Conservation (phyloP, 2,797 vertebrate species). For the Clarias fuscus region DNA sequence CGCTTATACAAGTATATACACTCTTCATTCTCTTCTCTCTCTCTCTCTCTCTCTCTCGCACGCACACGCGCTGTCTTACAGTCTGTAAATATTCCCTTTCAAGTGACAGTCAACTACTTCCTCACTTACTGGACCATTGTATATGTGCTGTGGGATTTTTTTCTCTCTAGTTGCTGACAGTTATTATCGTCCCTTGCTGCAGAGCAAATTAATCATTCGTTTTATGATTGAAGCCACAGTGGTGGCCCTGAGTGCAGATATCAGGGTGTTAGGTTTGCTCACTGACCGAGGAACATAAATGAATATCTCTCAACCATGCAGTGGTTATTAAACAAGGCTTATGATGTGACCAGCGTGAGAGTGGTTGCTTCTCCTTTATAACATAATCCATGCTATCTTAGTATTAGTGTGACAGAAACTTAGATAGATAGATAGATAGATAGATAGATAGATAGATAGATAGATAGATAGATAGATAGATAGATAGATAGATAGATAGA, state of each 20-base stretch:
- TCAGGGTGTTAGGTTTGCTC: constrained; percentile 45
- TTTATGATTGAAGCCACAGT: constrained; percentile 43
- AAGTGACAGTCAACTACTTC: constrained; percentile 38
- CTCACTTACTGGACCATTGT: constrained; percentile 38
- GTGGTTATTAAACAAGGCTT: constrained; percentile 53
- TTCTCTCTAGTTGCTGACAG: constrained; percentile 39
- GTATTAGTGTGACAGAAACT: not conserved
- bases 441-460: too few relatives aligned
- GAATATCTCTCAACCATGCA: constrained; percentile 53
- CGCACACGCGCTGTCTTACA: not conserved
- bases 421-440: too few relatives aligned
- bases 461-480: too few relatives aligned
- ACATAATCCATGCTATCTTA: constrained; percentile 4
- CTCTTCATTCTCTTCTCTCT: constrained; percentile 23
- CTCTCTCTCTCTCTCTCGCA: constrained; percentile 30
- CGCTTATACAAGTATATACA: constrained; percentile 28
- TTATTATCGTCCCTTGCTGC: constrained; percentile 46
- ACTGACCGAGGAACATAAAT: constrained; percentile 56
- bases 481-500: too few relatives aligned
- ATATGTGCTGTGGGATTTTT: constrained; percentile 40
- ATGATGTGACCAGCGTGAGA: constrained; percentile 50
- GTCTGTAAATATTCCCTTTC: constrained; percentile 44
- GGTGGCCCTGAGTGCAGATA: constrained; percentile 42
- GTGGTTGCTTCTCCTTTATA: constrained; percentile 37
- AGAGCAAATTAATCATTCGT: constrained; percentile 52